A percentile compares a stretch with the other conserved stretches of the same genome.
Conservation (phyloP, 2,888 invertebrate genomes). For the Caenorhabditis parvicauda region DNA sequence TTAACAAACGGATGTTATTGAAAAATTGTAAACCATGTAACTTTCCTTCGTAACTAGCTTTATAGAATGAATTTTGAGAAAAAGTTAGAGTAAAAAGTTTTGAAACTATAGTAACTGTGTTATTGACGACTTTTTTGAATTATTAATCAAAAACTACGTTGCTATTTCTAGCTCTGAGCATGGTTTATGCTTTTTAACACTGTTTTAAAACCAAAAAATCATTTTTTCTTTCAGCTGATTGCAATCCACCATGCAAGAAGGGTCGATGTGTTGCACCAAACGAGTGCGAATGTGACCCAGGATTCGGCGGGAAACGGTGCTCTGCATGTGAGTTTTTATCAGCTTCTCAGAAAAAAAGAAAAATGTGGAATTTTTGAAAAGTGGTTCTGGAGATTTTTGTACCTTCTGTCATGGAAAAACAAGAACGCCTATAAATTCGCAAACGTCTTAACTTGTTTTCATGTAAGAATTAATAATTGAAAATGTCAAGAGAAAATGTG, state of each 20-base stretch:
- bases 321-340: conserved; percentile 28
- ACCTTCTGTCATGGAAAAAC: too few species aligned
- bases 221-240: conserved; percentile 45
- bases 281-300: conserved; percentile 54
- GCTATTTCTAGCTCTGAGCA: background rate
- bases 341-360: background rate
- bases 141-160: background rate
- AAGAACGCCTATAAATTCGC: too few species aligned
- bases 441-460: too few species aligned
- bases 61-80: too few species aligned
- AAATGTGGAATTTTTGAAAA: background rate
- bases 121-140: background rate
- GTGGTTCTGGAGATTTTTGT: too few species aligned
- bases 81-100: too few species aligned
- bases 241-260: conserved; percentile 56
- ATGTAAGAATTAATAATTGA: too few species aligned
- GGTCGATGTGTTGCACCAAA: conserved; percentile 55
- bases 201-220: background rate
- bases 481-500: too few species aligned
- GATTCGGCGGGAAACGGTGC: conserved; percentile 53
- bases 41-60: too few species aligned
- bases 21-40: too few species aligned
- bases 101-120: too few species aligned
- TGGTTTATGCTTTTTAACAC: background rate
- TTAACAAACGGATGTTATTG: too few species aligned